Evolutionary conservation across 2,113 vertebrate species (phyloP), one percentile per base, ranked within the genome.

Genomic region (Trogon surrucura): DNA sequence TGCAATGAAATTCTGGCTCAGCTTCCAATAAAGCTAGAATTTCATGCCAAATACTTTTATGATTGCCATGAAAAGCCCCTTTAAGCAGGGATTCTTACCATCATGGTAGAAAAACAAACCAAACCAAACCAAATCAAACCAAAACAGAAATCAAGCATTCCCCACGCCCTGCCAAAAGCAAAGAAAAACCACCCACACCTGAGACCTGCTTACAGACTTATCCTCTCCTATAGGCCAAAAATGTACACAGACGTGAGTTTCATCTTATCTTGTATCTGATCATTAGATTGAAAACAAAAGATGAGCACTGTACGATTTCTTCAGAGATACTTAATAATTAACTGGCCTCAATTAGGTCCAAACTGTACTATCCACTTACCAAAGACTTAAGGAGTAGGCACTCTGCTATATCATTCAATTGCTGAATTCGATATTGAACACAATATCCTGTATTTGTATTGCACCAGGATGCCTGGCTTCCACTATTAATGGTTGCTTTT

Each of bases 251-350:
- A 21, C 53, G 4, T 51, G 50, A 54, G 51, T 48, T 85, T 64
- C 12, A 47, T 18, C 4, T 73, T 74, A 41, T 50, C 21, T n/a
- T 78, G 8, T 50, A 41, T 64, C 27, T 70, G 41, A 61, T 16
- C 5, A 25, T 48, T 65, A 21, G 8, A 44, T 23, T 44, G n/a
- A 71, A 82, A 96, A 70, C 6, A 61, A 47, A 8, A 61, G 15
- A 9, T 4, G 6, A 88, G 4, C 6, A 45, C 7, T 1, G 0
- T 15, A 38, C 1, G 0, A 47, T 65, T 70, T 65, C 21, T 64
- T 88, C 41, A 91, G 56, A 51, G 34, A 13, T 26, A 51, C 6
- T 27, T 79, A 47, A 44, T 32, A 44, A 19, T 32, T 62, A 87
- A 17, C 56, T 70, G 8, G 22, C 32, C 60, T 72, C 69, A 44